These are phyloP conservation scores for Sylvietta virens DNA, from an alignment of 2,113 vertebrate species.

Conservation along the genomic window DNA sequence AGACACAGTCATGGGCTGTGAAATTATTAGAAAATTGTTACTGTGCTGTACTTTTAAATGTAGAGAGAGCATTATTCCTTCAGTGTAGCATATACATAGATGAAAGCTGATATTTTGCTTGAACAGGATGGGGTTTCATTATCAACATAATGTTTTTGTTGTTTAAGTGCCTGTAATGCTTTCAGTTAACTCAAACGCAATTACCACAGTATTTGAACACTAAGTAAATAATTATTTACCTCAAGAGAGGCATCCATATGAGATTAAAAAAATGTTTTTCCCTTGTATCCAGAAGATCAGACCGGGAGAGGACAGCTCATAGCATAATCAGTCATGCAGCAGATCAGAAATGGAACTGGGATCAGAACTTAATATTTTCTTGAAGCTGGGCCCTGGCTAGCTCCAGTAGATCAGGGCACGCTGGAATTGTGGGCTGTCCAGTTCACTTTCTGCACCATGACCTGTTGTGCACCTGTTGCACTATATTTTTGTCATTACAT, in stretches of 20 bases:
- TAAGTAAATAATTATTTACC: slow-evolving; percentile 9
- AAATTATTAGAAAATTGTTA: background rate
- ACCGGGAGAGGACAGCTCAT: background rate
- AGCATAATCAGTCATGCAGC: background rate
- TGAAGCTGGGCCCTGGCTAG: background rate
- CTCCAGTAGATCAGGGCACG: accelerated
- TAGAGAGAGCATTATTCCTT: background rate
- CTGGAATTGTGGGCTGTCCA: background rate
- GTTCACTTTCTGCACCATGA: background rate
- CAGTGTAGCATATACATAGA: background rate
- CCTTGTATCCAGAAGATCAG: background rate
- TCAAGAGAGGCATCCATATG: background rate
- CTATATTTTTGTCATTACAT: background rate
- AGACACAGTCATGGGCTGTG: background rate
- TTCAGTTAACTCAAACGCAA: background rate
- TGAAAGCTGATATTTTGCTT: background rate
- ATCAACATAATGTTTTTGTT: background rate
- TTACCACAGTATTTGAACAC: background rate
- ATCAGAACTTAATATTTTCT: background rate
- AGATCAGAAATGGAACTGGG: background rate
- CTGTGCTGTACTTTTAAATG: background rate
- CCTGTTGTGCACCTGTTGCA: background rate
- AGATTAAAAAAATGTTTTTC: background rate
- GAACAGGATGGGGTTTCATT: background rate
- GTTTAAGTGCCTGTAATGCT: background rate